phyloP scores from a whole-genome alignment of 2,113 vertebrate genomes.

The Cochlearius cochlearius region DNA sequence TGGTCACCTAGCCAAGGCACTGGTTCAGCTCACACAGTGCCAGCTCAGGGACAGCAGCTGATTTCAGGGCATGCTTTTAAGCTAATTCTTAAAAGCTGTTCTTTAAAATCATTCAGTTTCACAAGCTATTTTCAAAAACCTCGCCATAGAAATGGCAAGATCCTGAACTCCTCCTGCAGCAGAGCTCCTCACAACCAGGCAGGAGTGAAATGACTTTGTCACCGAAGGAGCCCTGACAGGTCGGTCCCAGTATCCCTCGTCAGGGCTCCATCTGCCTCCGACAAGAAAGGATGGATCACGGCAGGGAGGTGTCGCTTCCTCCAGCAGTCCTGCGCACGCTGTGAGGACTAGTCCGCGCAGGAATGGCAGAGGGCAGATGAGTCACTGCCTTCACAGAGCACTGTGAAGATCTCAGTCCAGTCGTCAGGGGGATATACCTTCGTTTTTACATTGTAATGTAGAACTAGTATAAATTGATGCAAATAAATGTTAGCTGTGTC shows the following conservation, averaged over 20 bases:
- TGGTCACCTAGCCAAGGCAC: neutral
- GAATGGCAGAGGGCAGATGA: neutral
- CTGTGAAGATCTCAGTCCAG: neutral
- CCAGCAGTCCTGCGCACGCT: neutral
- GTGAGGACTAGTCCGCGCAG: neutral
- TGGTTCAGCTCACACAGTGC: neutral
- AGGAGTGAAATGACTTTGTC: neutral
- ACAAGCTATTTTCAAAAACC: neutral
- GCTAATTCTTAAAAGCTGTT: neutral
- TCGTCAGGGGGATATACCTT: neutral
- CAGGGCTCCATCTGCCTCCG: neutral
- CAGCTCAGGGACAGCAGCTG: neutral
- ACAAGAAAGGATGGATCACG: neutral
- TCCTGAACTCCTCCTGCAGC: neutral
- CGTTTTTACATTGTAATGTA: neutral
- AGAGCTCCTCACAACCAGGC: neutral
- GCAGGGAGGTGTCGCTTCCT: neutral
- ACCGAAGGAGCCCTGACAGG: neutral
- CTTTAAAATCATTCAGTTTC: neutral
- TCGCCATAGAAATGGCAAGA: neutral
- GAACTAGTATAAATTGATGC: neutral
- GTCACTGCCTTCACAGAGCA: neutral
- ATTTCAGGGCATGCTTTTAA: neutral
- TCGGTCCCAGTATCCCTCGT: neutral
- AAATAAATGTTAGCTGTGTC: neutral